Evolutionary conservation across 1,140 invertebrate genomes (phyloP).

Genomic region (Chironomus tepperi): DNA sequence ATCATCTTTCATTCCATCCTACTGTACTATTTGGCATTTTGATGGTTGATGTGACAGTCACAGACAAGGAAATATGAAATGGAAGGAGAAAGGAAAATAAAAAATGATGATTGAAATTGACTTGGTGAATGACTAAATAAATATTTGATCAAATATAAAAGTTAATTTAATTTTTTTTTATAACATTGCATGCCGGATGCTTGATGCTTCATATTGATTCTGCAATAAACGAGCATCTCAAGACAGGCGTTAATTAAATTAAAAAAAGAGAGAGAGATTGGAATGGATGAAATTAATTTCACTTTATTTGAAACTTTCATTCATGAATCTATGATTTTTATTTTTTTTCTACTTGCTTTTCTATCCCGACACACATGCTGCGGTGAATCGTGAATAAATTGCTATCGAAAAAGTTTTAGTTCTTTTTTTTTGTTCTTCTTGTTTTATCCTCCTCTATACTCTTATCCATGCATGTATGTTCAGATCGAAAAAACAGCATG

Average conservation of each 20-base stretch:
- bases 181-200: not conserved
- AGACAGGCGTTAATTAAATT: not conserved
- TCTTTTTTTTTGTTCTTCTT: too few relatives aligned
- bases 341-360: not conserved
- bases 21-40: too few relatives aligned
- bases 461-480: too few relatives aligned
- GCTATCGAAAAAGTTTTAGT: not conserved
- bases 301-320: not conserved
- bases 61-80: too few relatives aligned
- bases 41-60: too few relatives aligned
- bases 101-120: too few relatives aligned
- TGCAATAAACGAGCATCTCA: not conserved
- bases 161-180: conserved; percentile 23
- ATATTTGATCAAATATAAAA: conserved; percentile 20
- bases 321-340: not conserved
- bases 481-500: conserved; percentile 8
- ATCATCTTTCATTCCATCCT: not conserved
- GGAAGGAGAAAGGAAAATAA: too few relatives aligned
- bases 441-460: too few relatives aligned
- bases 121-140: conserved; percentile 6
- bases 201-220: not conserved
- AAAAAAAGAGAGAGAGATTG: not conserved
- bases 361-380: not conserved
- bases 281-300: not conserved
- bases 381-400: conserved; percentile 8